phyloP scores from a whole-genome alignment of 1,140 invertebrate species.

The Magallana ariakensis region DNA sequence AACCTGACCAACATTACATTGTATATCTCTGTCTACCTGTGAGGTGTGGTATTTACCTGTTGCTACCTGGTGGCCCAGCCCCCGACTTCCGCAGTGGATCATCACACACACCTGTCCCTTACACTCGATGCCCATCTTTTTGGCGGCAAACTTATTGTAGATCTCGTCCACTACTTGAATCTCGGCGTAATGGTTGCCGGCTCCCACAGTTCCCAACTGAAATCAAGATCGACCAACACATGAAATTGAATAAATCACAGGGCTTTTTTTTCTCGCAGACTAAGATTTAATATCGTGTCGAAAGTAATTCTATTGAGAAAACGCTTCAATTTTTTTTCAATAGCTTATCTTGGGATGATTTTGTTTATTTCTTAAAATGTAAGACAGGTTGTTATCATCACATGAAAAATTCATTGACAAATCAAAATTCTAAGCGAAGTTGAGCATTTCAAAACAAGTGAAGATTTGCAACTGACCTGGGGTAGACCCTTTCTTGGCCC shows the following conservation, averaged over 20 bases:
- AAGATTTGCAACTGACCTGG: no score
- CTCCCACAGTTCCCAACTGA: conserved; percentile 95
- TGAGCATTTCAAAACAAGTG: no score
- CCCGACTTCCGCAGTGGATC: conserved; percentile 99
- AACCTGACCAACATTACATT: no score
- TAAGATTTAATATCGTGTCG: no score
- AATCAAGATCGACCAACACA: conserved; percentile 25
- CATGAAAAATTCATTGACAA: no score
- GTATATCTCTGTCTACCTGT: neutral
- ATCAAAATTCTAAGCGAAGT: no score
- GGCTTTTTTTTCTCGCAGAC: neutral
- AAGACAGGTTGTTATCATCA: no score
- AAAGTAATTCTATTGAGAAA: no score
- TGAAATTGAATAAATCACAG: neutral
- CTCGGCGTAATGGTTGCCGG: conserved; percentile 99
- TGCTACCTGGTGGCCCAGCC: conserved; percentile 99
- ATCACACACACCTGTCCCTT: conserved; percentile 98
- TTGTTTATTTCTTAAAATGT: no score
- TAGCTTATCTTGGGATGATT: no score
- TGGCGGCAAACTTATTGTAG: conserved; percentile 97
- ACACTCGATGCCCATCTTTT: conserved; percentile 99
- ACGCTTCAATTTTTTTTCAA: no score
- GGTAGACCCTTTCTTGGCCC: conserved; percentile 98
- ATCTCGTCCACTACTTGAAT: conserved; percentile 99
- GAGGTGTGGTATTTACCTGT: conserved; percentile 84